These are phyloP conservation scores for Diplazon laetatorius DNA, from an alignment of 2,888 invertebrate species.

Conservation along the genomic window DNA sequence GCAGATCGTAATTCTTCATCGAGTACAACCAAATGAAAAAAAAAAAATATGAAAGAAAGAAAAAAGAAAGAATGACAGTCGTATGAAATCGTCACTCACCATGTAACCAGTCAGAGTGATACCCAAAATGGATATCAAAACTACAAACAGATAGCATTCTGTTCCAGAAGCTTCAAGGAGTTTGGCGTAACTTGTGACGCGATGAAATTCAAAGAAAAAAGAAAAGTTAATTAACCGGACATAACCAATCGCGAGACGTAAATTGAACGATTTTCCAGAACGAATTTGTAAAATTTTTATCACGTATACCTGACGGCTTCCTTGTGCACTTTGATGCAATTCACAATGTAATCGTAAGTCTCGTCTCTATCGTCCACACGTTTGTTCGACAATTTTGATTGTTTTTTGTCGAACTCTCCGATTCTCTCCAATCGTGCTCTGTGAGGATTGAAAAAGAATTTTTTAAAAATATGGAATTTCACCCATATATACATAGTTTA, in stretches of 20 bases:
- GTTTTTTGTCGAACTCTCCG: not conserved
- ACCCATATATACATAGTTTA: no score
- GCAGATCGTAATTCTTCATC: no score
- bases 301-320: conserved; percentile 55
- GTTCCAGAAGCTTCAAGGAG: conserved; percentile 48
- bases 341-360: conserved; percentile 42
- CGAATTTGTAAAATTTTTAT: not conserved
- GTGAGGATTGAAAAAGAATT: not conserved
- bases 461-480: no score
- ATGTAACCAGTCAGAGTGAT: conserved; percentile 61
- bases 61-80: no score
- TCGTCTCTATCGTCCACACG: not conserved
- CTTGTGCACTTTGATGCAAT: conserved; percentile 53
- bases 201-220: no score
- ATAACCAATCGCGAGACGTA: not conserved
- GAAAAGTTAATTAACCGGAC: conserved; percentile 5
- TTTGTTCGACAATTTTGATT: not conserved
- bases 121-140: conserved; percentile 41
- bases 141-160: conserved; percentile 41
- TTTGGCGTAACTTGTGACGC: conserved; percentile 22
- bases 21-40: no score
- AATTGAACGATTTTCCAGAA: no score
- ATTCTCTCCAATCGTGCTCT: conserved; percentile 50
- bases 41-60: no score
- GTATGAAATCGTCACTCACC: no score